Evolutionary conservation across 2,888 invertebrate genomes (phyloP).

Genomic region (Drosophila neotestacea): DNA sequence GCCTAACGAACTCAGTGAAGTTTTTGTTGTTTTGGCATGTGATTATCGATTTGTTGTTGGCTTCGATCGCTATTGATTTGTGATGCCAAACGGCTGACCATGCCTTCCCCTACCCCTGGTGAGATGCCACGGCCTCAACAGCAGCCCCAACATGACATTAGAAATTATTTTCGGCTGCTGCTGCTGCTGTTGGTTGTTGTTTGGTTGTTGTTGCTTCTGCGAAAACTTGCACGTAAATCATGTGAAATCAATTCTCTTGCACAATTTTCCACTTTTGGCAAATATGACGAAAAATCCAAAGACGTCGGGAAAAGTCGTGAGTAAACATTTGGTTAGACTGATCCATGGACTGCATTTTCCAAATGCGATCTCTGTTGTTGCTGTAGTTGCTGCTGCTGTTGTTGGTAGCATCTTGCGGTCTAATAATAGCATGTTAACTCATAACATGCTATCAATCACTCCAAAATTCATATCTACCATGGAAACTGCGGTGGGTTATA

Average conservation of each 20-base stretch:
- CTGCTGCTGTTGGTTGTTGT: constrained; percentile 29
- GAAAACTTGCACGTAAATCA: constrained; percentile 80
- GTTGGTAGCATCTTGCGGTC: constrained; percentile 77
- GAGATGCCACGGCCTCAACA: constrained; percentile 27
- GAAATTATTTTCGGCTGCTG: constrained; percentile 68
- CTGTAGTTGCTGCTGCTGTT: constrained; percentile 44
- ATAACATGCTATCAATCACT: constrained; percentile 83
- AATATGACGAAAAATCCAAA: constrained; percentile 74
- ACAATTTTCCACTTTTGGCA: constrained; percentile 78
- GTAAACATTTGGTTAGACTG: constrained; percentile 72
- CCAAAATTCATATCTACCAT: constrained; percentile 60
- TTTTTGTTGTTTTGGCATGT: constrained; percentile 48
- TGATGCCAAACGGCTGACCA: constrained; percentile 51
- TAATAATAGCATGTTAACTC: constrained; percentile 81
- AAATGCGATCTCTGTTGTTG: constrained; percentile 31
- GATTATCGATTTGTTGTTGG: constrained; percentile 66
- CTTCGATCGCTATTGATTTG: constrained; percentile 73
- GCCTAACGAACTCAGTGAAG: constrained; percentile 43
- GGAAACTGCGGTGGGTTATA: constrained; percentile 56
- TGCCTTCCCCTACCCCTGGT: neutral
- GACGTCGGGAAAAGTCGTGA: constrained; percentile 67
- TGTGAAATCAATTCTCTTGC: constrained; percentile 83
- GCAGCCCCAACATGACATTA: constrained; percentile 76
- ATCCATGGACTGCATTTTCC: constrained; percentile 46
- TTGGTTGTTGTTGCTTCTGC: constrained; percentile 29